phyloP scores from a whole-genome alignment of 2,888 invertebrate species.

The Phyllotreta cruciferae region DNA sequence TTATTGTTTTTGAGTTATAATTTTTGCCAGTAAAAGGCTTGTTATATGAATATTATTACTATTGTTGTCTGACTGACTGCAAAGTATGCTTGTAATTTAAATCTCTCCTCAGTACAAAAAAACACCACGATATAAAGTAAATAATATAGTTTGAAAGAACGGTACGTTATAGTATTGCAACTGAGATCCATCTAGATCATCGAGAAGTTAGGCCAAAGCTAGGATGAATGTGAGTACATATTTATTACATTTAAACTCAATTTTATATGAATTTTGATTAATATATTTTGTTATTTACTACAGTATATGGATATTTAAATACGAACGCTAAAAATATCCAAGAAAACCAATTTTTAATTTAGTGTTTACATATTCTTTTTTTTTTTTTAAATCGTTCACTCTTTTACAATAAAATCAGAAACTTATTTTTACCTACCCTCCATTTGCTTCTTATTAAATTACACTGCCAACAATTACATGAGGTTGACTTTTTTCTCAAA shows the following conservation, averaged over 20 bases:
- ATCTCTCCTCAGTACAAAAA: constrained; percentile 60
- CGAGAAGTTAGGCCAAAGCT: constrained; percentile 8
- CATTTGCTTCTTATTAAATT: no score
- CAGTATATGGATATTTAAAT: not conserved
- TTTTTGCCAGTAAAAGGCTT: constrained; percentile 58
- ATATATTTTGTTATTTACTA: constrained; percentile 5
- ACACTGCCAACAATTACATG: no score
- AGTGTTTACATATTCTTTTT: no score
- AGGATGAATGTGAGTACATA: constrained; percentile 11
- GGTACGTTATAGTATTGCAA: constrained; percentile 31
- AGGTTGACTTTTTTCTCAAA: no score
- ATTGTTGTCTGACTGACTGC: constrained; percentile 60
- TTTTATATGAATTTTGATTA: no score
- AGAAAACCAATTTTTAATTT: no score
- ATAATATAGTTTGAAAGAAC: constrained; percentile 47
- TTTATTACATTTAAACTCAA: not conserved
- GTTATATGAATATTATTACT: constrained; percentile 58
- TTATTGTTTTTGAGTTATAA: constrained; percentile 50
- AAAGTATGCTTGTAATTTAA: constrained; percentile 54
- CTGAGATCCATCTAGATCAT: constrained; percentile 37
- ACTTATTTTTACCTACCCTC: no score
- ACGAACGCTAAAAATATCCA: no score
- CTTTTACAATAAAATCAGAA: no score
- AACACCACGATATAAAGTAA: constrained; percentile 58
- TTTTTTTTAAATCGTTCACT: no score